phyloP scores from a whole-genome alignment of 2,888 invertebrate species.

The Ectropis crepuscularia region DNA sequence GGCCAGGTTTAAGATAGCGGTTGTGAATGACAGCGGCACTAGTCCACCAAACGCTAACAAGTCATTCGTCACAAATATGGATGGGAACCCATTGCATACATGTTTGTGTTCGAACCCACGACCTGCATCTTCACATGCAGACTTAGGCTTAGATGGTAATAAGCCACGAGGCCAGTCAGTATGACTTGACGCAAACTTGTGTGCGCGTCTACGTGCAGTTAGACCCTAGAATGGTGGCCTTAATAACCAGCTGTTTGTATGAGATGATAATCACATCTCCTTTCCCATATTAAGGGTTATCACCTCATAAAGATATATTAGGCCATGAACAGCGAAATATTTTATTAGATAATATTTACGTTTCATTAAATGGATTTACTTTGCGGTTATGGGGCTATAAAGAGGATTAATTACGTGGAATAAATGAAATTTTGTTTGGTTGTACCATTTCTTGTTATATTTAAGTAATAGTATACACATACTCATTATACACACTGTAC shows the following conservation, averaged over 20 bases:
- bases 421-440: slow-evolving; percentile 8
- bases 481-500: too few relatives aligned
- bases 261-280: slow-evolving; percentile 74
- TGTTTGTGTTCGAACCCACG: too few relatives aligned
- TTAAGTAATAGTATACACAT: too few relatives aligned
- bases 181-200: too few relatives aligned
- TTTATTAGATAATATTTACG: slow-evolving; percentile 75
- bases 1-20: too few relatives aligned
- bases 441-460: not conserved
- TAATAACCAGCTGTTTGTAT: slow-evolving; percentile 67
- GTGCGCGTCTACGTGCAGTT: slow-evolving; percentile 1
- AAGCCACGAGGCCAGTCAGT: too few relatives aligned
- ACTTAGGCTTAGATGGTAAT: too few relatives aligned
- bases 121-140: too few relatives aligned
- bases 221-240: slow-evolving; percentile 39
- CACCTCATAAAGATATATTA: slow-evolving; percentile 72
- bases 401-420: slow-evolving; percentile 35
- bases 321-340: slow-evolving; percentile 51
- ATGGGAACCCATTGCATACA: too few relatives aligned
- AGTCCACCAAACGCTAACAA: too few relatives aligned
- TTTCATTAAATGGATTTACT: slow-evolving; percentile 67
- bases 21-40: too few relatives aligned
- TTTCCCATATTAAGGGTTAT: slow-evolving; percentile 70
- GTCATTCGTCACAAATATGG: too few relatives aligned
- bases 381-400: slow-evolving; percentile 36